Evolutionary conservation across 2,113 vertebrate genomes (phyloP), one percentile per base, ranked within the genome.

Genomic region (Grammomys dolichurus): DNA sequence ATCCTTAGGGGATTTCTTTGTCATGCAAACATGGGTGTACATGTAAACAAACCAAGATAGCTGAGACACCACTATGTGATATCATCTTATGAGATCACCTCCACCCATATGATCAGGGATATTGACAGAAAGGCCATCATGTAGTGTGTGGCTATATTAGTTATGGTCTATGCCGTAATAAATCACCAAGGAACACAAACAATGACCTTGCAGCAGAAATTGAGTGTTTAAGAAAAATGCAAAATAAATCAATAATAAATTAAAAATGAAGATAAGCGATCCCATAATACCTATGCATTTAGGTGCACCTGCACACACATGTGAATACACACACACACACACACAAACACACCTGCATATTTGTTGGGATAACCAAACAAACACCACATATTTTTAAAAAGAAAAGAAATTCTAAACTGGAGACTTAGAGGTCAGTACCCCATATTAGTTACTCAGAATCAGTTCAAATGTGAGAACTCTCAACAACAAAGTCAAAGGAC

Each of bases 221-320:
- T 60, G 7, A 33, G 7, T 16, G n/a, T 87, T 56, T 28, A 63
- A 85, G 81, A 87, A 77, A 77, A 60, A 85, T 26, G 3, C 43
- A 73, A 93, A 69, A 84, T 20, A 86, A 67, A 48, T 43, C 2
- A 63, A 76, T 46, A 72, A 72, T n/a, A 80, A 22, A 95, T 56
- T 90, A 92, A 81, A 67, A 77, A 86, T 72, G 51, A 91, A 76
- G 94, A 86, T 56, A 69, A 43, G 73, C 26, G 72, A 56, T 26
- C 14, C 56, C 13, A 3, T 24, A 20, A 13, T 13, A 69, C 67
- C 31, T 69, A 69, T 85, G 40, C 60, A 84, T 22, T 43, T 58
- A 43, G 22, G 56, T 26, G 24, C 1, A 17, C 81, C 22, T 11
- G 26, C 33, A n/a, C 58, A 63, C 28, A 33, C 65, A 33, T 31